Percentiles rank a stretch among this genome's conserved stretches.
These are phyloP conservation scores for Pollenia angustigena DNA, from an alignment of 2,888 invertebrate species.

Conservation along the genomic window DNA sequence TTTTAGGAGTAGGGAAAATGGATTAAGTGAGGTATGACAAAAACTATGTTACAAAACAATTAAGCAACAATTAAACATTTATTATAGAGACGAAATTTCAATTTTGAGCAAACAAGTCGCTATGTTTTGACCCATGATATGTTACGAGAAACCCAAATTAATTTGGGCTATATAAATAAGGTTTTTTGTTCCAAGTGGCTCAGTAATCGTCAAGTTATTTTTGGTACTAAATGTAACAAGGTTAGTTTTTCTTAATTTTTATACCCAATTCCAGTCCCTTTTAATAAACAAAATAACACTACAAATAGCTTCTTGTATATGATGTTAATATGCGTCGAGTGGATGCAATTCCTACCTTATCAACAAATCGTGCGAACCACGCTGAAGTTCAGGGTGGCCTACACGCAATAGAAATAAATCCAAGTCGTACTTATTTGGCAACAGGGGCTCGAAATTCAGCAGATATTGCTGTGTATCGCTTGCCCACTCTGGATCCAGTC, in stretches of 20 bases:
- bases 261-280: neutral
- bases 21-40: constrained; percentile 87
- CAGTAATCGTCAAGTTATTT: constrained; percentile 96
- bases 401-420: constrained; percentile 97
- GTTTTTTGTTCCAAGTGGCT: constrained; percentile 98
- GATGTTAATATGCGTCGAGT: constrained; percentile 94
- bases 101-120: constrained; percentile 92
- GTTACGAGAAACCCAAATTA: constrained; percentile 93
- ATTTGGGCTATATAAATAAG: constrained; percentile 94
- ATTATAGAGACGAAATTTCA: constrained; percentile 86
- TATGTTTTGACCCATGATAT: constrained; percentile 96
- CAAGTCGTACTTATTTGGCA: constrained; percentile 94
- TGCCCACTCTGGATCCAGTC: constrained; percentile 97
- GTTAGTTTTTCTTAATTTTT: constrained; percentile 83
- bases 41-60: neutral
- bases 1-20: constrained; percentile 90
- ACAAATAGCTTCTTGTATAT: constrained; percentile 92
- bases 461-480: constrained; percentile 93
- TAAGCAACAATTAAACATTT: neutral
- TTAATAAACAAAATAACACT: neutral
- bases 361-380: constrained; percentile 86
- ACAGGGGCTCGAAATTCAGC: constrained; percentile 96
- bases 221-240: constrained; percentile 99
- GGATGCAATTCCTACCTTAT: constrained; percentile 94
- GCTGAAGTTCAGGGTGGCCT: constrained; percentile 91